Percentiles rank a stretch among this genome's conserved stretches.
phyloP scores from a whole-genome alignment of 2,888 invertebrate species.

The Adelphocoris suturalis region DNA sequence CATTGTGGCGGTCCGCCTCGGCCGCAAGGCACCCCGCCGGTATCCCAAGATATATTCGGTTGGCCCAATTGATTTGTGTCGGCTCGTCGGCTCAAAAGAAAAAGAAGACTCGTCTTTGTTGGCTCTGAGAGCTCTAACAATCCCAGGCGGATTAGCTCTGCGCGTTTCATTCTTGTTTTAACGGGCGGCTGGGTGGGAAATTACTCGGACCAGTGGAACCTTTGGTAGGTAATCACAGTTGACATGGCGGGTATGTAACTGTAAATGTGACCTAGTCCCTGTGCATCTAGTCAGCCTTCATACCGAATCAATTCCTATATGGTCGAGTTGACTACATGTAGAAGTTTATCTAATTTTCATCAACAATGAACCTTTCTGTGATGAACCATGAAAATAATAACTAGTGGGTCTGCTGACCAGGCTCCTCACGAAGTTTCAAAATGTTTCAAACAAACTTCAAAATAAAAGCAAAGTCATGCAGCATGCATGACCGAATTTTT shows the following conservation, averaged over 20 bases:
- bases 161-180: constrained; percentile 23
- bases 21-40: constrained; percentile 46
- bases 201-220: background rate
- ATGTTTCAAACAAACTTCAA: no score
- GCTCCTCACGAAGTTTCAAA: no score
- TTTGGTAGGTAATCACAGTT: constrained; percentile 6
- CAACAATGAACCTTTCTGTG: no score
- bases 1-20: constrained; percentile 12
- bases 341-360: no score
- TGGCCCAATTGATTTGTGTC: constrained; percentile 49
- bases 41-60: constrained; percentile 39
- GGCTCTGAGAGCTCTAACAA: constrained; percentile 32
- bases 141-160: constrained; percentile 7
- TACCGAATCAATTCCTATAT: no score
- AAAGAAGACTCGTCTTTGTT: constrained; percentile 13
- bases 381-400: no score
- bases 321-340: no score
- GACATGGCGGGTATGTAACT: background rate
- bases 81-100: constrained; percentile 31
- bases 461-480: no score
- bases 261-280: background rate
- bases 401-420: no score
- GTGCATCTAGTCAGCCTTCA: no score
- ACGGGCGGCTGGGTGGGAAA: constrained; percentile 1
- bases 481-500: no score